Percentiles rank a stretch among this genome's conserved stretches.
Evolutionary conservation across 2,113 vertebrate genomes (phyloP).

Genomic region (Solenodon paradoxus): DNA sequence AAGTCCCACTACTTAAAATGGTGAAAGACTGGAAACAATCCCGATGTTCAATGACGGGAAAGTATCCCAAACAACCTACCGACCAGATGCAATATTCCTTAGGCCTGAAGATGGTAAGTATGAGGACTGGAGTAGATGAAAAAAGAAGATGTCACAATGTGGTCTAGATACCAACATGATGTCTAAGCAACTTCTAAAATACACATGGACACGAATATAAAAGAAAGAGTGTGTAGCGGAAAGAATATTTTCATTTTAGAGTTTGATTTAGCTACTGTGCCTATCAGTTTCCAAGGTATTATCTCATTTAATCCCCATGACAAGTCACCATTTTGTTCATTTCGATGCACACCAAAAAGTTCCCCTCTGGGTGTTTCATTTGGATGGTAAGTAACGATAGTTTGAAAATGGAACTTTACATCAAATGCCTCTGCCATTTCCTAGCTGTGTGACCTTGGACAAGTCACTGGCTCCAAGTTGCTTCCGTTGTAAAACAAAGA

Average conservation of each 20-base stretch:
- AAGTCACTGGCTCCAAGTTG: slow-evolving; percentile 3
- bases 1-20: slow-evolving; percentile 33
- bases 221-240: neutral
- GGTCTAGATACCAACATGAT: neutral
- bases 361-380: neutral
- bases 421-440: neutral
- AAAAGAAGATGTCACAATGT: neutral
- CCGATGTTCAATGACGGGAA: neutral
- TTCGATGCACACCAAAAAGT: neutral
- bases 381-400: neutral
- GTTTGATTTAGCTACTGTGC: neutral
- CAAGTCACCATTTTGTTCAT: neutral
- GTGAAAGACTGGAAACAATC: neutral
- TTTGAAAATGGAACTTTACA: slow-evolving; percentile 12
- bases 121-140: neutral
- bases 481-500: slow-evolving; percentile 15
- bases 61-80: neutral
- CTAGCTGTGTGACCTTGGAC: neutral
- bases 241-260: neutral
- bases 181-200: slow-evolving; percentile 28
- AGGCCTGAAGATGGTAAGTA: neutral
- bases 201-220: neutral
- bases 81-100: neutral
- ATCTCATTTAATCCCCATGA: neutral
- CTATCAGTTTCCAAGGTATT: neutral